Base-by-base conservation (phyloP, 23 tunicate species). In the Oikopleura dioica region DNA sequence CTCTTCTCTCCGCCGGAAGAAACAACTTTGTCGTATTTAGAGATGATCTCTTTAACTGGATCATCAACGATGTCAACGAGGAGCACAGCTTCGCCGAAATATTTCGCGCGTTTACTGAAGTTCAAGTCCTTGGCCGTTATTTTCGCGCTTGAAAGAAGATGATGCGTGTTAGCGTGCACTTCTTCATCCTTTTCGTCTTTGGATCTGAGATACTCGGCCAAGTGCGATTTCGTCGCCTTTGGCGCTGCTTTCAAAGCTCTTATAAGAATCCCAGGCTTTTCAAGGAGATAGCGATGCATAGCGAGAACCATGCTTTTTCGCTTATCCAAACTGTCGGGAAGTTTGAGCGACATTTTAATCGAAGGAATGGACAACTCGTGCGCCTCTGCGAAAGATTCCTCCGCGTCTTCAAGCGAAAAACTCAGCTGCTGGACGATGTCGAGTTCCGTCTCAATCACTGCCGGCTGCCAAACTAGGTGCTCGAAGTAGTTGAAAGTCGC, bases 211-310 rank as follows among this genome's bases (percentile, higher is more conserved):
- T 51, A 33, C 36, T 86, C 97, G 81, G 85, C 88, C 26, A 94
- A 68, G 75, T 94, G 99, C 59, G 88, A 83, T 31, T 81, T 77
- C 9, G 95, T 82, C 4, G 86, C 76, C 31, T 81, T 50, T 5
- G 95, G 95, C n/a, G 95, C 99, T 79, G 79, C 83, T 77, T 80
- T 83, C 31, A 86, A 75, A 29, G 99, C 99, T n/a, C n/a, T n/a
- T n/a, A n/a, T n/a, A n/a, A n/a, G n/a, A n/a, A n/a, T n/a, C n/a
- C n/a, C n/a, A n/a, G n/a, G n/a, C n/a, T n/a, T n/a, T 75, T 83
- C 85, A 0, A 59, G 78, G 37, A 94, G 35, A 0, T 82, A 78
- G 28, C 68, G 59, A 28, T 79, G 59, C 75, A 87, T 86, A 36
- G 84, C 83, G 30, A 81, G 80, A 2, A 79, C 82, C 5, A 94